These are phyloP conservation scores for Philaethria dido DNA, from an alignment of 2,888 invertebrate species.

Conservation along the genomic window DNA sequence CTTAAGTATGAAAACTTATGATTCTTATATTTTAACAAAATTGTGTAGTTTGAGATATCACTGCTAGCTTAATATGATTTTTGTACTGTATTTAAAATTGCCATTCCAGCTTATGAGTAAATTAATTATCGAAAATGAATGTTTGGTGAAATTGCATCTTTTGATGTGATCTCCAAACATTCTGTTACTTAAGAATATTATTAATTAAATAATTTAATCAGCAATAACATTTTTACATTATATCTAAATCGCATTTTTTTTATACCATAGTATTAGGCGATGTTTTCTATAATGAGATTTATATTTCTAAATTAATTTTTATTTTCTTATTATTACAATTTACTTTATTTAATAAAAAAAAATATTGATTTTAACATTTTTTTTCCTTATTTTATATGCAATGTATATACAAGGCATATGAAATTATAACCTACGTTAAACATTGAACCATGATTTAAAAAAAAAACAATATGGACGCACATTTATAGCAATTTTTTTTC, in stretches of 20 bases:
- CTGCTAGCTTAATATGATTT: conserved; percentile 60
- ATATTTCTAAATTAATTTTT: conserved; percentile 33
- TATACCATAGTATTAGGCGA: conserved; percentile 14
- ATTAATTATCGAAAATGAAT: conserved; percentile 2
- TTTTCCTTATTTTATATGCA: conserved; percentile 15
- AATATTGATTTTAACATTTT: conserved; percentile 21
- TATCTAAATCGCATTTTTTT: conserved; percentile 13
- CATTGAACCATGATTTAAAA: conserved; percentile 19
- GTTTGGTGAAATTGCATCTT: conserved; percentile 3
- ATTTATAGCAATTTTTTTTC: conserved; percentile 8
- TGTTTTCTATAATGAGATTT: conserved; percentile 31
- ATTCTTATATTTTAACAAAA: conserved; percentile 52
- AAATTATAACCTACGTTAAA: conserved; percentile 20
- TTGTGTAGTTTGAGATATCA: conserved; percentile 63
- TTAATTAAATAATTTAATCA: conserved; percentile 19
- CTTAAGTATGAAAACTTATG: conserved; percentile 73
- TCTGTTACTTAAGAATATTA: conserved; percentile 2
- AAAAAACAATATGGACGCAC: conserved; percentile 16
- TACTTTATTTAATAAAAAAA: conserved; percentile 17
- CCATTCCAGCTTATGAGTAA: conserved; percentile 53
- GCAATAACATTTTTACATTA: conserved; percentile 21
- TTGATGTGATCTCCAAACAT: not conserved
- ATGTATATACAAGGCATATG: conserved; percentile 9
- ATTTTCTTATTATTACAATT: conserved; percentile 26
- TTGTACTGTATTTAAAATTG: conserved; percentile 39